phyloP scores from a whole-genome alignment of 1,140 invertebrate species.

The Zaprionus capensis region DNA sequence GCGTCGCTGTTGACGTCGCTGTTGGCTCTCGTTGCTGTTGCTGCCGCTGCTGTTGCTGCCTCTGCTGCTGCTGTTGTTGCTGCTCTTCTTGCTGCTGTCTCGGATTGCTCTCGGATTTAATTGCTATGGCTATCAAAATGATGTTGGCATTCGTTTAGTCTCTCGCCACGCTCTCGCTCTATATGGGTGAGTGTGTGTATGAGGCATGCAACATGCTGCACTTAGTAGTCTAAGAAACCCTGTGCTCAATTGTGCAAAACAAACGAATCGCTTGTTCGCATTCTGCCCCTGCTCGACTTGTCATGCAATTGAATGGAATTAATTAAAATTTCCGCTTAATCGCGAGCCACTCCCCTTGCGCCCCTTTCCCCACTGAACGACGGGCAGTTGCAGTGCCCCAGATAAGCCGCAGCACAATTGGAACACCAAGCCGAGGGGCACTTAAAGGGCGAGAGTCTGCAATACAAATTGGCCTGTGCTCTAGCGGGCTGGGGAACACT shows the following conservation, averaged over 20 bases:
- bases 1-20: conserved; percentile 5
- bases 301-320: conserved; percentile 81
- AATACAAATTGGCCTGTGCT: conserved; percentile 11
- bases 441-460: conserved; percentile 16
- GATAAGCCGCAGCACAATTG: conserved; percentile 40
- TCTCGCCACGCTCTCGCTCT: conserved; percentile 20
- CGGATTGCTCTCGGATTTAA: conserved; percentile 28
- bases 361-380: conserved; percentile 13
- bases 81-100: conserved; percentile 27
- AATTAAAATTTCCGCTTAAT: conserved; percentile 83
- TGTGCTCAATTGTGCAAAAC: conserved; percentile 72
- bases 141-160: conserved; percentile 73
- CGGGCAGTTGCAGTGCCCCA: conserved; percentile 42
- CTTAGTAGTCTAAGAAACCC: conserved; percentile 56
- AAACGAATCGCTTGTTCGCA: conserved; percentile 63
- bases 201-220: conserved; percentile 52
- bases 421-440: not conserved
- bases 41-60: conserved; percentile 10
- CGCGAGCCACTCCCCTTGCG: conserved; percentile 40
- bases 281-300: conserved; percentile 35
- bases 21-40: not conserved
- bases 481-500: conserved; percentile 8
- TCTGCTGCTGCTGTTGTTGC: conserved; percentile 7
- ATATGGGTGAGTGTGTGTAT: not conserved
- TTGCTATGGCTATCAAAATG: conserved; percentile 73